A percentile compares a stretch with the other conserved stretches of the same genome.
phyloP scores from a whole-genome alignment of 2,797 vertebrate genomes.

The Bradypodion pumilum region DNA sequence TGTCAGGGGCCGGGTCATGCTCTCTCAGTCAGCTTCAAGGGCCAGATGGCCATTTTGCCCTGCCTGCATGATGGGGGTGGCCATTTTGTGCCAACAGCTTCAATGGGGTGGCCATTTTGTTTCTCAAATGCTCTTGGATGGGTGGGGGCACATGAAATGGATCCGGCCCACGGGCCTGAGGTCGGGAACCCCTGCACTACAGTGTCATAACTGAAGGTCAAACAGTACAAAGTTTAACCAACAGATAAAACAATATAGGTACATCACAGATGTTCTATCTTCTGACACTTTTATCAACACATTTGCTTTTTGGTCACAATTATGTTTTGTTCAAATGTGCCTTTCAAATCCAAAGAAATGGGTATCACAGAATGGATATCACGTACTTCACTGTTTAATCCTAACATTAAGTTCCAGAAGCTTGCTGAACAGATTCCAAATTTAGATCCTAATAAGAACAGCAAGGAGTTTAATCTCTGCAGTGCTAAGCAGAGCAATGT shows the following conservation, averaged over 20 bases:
- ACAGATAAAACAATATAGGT: background rate
- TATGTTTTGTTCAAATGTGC: background rate
- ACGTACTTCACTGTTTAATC: slow-evolving; percentile 10
- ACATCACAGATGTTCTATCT: background rate
- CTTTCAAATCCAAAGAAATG: slow-evolving; percentile 14
- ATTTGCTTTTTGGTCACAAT: background rate
- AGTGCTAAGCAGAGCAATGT: background rate
- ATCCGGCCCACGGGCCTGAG: no score
- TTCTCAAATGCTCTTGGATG: no score
- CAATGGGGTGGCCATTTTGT: no score
- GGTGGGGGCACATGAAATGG: no score
- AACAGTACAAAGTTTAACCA: background rate
- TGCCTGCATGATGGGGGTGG: no score
- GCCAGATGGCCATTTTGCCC: no score
- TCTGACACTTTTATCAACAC: slow-evolving; percentile 25
- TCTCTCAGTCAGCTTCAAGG: no score
- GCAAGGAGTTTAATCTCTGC: background rate
- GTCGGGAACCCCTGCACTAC: no score
- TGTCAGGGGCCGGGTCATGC: no score
- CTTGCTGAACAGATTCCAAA: slow-evolving; percentile 3
- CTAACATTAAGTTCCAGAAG: background rate
- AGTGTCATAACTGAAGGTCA: background rate
- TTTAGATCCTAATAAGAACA: slow-evolving; percentile 3
- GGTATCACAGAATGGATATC: background rate
- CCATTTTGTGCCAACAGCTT: no score